Base-by-base conservation (phyloP, 2,888 invertebrate species). In the Eustalomyia histrio region DNA sequence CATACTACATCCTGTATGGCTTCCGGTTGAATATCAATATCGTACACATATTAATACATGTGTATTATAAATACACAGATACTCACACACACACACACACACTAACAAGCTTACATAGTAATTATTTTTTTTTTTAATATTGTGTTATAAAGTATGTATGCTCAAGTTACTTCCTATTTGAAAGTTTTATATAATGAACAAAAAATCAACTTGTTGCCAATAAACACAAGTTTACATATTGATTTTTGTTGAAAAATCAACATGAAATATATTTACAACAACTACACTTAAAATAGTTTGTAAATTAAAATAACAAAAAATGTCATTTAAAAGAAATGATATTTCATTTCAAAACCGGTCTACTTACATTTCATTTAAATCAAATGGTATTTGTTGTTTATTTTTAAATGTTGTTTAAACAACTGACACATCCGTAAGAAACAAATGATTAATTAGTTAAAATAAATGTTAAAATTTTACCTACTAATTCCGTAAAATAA, bases 161-260 rank as follows among this genome's bases (percentile, higher is more conserved):
- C 72, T 67, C 72, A 72, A 53, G 65, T 72, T 72, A 72, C 78
- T 39, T 72, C 58, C 58, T 39, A 65, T 76, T 57, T 76, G 35
- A 29, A n/a, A 57, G 60, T 65, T 72, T 53, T 47, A 61, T 72
- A 24, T n/a, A n/a, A 29, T 18, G 17, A 50, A 29, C 24, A 64
- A 58, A 21, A 33, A n/a, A 57, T 7, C 39, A n/a, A 71, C 76
- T 64, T 76, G 76, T 76, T 76, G 76, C 50, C 33, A 61, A 24
- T 76, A 35, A 12, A 24, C 9, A 24, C 9, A 12, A n/a, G 6
- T 33, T 43, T n/a, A 60, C 53, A 21, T 24, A 65, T 67, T 67
- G 50, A 74, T 65, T 57, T 65, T 50, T 65, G 60, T 47, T 76
- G n/a, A 68, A 55, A 64, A 50, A 68, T 33, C 53, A 35, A 64